These are phyloP conservation scores for Rhyacichthys aspro DNA, from an alignment of 2,797 vertebrate genomes.

Conservation along the genomic window DNA sequence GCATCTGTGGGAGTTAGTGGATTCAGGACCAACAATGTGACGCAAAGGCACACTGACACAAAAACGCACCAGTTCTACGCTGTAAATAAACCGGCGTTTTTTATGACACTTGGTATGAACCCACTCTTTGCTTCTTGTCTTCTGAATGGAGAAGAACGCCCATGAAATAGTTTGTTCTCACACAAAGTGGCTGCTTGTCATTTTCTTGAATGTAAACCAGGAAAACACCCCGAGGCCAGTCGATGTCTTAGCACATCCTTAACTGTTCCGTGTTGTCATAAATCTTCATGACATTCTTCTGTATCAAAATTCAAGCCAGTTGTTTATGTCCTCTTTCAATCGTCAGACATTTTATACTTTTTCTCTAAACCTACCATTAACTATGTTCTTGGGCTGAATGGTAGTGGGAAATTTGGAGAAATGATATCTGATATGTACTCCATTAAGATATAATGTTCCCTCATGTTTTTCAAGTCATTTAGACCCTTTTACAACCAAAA, in stretches of 20 bases:
- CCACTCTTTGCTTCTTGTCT: no score
- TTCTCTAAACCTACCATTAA: conserved; percentile 5
- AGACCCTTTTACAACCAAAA: neutral
- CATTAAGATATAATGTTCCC: neutral
- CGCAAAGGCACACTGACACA: conserved; percentile 43
- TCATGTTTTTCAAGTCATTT: neutral
- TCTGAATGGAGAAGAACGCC: no score
- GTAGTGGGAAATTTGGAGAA: neutral
- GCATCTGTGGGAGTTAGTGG: conserved; percentile 27
- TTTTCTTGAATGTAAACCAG: conserved; percentile 16
- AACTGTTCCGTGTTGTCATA: conserved; percentile 13
- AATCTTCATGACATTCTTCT: neutral
- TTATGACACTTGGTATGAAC: neutral
- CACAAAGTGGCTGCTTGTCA: conserved; percentile 17
- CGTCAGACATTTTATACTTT: neutral
- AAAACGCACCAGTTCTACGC: conserved; percentile 8
- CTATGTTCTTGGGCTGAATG: conserved; percentile 7
- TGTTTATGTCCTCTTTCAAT: neutral
- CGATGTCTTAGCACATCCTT: neutral
- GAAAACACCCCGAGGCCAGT: conserved; percentile 22
- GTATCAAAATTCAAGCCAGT: no score
- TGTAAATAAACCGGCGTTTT: neutral
- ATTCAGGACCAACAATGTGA: conserved; percentile 33
- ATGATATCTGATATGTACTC: conserved; percentile 3
- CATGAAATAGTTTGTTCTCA: neutral